Evolutionary conservation across 1,140 invertebrate genomes (phyloP).

Genomic region (Drosophila aff.): DNA sequence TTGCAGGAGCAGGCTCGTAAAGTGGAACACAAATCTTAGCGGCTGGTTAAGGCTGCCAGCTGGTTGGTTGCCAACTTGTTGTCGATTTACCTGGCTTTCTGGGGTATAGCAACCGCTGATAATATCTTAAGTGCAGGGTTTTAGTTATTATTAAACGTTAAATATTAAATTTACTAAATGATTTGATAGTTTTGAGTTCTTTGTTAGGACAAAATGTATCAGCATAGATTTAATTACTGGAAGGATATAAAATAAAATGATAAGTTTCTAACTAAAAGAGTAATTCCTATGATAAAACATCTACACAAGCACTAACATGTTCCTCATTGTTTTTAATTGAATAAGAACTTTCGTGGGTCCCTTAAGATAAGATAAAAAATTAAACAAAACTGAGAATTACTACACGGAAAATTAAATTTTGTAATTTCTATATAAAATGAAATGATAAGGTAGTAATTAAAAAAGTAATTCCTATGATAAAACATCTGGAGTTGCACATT

Average conservation of each 20-base stretch:
- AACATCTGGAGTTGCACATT: neutral
- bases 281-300: neutral
- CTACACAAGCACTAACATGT: no score
- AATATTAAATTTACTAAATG: neutral
- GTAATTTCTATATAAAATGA: no score
- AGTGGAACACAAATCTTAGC: conserved; percentile 22
- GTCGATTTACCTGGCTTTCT: neutral
- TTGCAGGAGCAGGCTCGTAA: conserved; percentile 30
- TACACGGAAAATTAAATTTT: no score
- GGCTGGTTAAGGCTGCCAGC: conserved; percentile 32
- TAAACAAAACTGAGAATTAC: no score
- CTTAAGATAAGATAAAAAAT: no score
- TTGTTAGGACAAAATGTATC: neutral
- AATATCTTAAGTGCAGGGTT: no score
- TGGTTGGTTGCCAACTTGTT: conserved; percentile 29
- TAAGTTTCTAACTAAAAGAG: neutral
- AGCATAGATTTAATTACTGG: neutral
- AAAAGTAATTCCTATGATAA: neutral
- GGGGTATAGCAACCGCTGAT: neutral
- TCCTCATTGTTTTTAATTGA: no score
- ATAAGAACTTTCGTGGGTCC: no score
- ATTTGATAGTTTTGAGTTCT: neutral
- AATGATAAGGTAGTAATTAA: neutral
- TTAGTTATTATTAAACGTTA: neutral
- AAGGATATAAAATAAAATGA: no score